phyloP scores from a whole-genome alignment of 2,888 invertebrate species.

The Meganola albula region DNA sequence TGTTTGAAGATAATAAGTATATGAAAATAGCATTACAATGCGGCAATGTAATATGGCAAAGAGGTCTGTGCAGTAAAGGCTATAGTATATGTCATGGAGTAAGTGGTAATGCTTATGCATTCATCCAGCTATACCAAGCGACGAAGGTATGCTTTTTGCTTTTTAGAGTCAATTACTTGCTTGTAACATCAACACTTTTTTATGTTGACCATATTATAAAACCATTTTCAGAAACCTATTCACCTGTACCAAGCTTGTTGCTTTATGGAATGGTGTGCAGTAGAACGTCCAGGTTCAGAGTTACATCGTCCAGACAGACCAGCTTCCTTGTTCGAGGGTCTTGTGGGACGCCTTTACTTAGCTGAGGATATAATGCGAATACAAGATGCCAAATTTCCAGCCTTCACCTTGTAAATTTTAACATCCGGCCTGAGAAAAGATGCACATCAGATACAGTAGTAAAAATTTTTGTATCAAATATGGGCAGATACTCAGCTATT shows the following conservation, averaged over 20 bases:
- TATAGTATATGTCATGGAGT: slow-evolving; percentile 94
- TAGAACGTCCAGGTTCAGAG: slow-evolving; percentile 82
- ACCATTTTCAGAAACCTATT: slow-evolving; percentile 77
- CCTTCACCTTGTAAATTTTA: slow-evolving; percentile 75
- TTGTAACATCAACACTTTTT: not conserved
- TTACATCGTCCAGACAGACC: slow-evolving; percentile 86
- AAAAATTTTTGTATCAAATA: too few species aligned
- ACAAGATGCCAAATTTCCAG: slow-evolving; percentile 84
- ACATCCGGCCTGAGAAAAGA: too few species aligned
- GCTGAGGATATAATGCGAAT: slow-evolving; percentile 83
- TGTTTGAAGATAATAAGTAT: slow-evolving; percentile 82
- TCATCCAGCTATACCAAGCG: slow-evolving; percentile 86
- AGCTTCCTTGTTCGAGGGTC: slow-evolving; percentile 89
- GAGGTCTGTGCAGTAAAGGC: slow-evolving; percentile 89
- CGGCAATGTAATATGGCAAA: slow-evolving; percentile 87
- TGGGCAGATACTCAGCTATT: too few species aligned
- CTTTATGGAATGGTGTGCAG: slow-evolving; percentile 89
- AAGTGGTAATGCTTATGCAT: slow-evolving; percentile 91
- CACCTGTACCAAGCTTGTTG: slow-evolving; percentile 86
- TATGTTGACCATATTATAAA: not conserved
- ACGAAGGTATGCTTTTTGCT: slow-evolving; percentile 75
- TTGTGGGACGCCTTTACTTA: slow-evolving; percentile 87
- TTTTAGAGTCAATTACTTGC: not conserved
- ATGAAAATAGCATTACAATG: slow-evolving; percentile 82
- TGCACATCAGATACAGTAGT: too few species aligned